Conservation (phyloP, 2,888 invertebrate species). For the Tuta absoluta region DNA sequence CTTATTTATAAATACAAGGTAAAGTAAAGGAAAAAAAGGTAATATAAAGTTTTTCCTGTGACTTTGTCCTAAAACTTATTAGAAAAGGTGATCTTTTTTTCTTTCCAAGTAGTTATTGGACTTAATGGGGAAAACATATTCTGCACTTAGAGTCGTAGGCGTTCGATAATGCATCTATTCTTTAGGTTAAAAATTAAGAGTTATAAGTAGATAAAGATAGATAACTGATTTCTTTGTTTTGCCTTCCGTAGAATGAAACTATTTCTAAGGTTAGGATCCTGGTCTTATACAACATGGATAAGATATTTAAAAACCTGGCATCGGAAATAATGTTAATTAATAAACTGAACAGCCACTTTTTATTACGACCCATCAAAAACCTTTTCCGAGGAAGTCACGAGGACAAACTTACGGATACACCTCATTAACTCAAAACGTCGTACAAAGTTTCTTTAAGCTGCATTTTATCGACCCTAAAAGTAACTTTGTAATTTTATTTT, state of each 20-base stretch:
- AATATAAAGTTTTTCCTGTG: too few relatives aligned
- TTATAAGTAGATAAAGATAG: too few relatives aligned
- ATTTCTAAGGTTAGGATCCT: background rate
- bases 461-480: constrained; percentile 18
- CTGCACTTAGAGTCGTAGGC: too few relatives aligned
- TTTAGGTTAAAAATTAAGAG: too few relatives aligned
- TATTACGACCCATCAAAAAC: constrained; percentile 11
- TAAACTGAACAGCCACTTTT: constrained; percentile 11
- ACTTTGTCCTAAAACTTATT: too few relatives aligned
- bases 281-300: background rate
- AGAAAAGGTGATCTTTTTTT: too few relatives aligned
- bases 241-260: background rate
- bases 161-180: too few relatives aligned
- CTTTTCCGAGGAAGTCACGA: constrained; percentile 17
- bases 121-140: too few relatives aligned
- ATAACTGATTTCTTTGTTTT: too few relatives aligned
- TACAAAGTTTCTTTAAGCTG: background rate
- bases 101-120: too few relatives aligned
- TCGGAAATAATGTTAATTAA: constrained; percentile 8
- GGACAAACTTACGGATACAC: constrained; percentile 10
- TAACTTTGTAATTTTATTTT: constrained; percentile 24
- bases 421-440: constrained; percentile 2
- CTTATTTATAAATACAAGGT: too few relatives aligned
- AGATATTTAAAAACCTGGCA: constrained; percentile 1
- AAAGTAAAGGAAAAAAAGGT: too few relatives aligned